Base-by-base conservation (phyloP, 2,888 invertebrate species). In the Mesorhabditis spiculigera region DNA sequence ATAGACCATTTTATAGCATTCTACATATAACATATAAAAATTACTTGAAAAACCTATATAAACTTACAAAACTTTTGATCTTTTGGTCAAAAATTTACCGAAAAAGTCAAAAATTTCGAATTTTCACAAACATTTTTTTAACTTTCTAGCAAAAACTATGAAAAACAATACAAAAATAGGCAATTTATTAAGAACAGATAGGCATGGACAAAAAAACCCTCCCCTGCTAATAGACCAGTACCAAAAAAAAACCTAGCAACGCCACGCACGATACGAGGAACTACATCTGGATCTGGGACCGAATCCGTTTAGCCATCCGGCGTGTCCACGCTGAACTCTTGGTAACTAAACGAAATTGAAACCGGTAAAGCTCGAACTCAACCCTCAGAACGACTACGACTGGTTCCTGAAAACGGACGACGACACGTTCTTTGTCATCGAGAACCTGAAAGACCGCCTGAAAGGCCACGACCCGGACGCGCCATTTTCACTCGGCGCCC, bases 381-480 rank as follows among this genome's bases (percentile, higher is more conserved):
- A 50, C 8, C 28, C 28, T 3, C 58, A 50, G 58, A 50, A 10
- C 8, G 58, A 50, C n/a, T 50, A 13, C 58, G 58, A 50, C n/a
- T 50, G 58, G 58, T 50, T 50, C n/a, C 58, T 50, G 58, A 50
- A 50, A 50, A n/a, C 10, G n/a, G 58, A 50, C n/a, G 58, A 50
- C 58, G 58, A 50, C 58, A n/a, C 58, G 8, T 50, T 50, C n/a
- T 50, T 50, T n/a, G n/a, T 50, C 58, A 50, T 50, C 58, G 58
- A 50, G n/a, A 50, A 50, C n/a, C 58, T 50, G 58, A 50, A 50
- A n/a, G 58, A 50, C 8, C n/a, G n/a, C 58, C 58, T 50, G 58
- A 50, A 50, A 50, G 58, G n/a, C n/a, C 8, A 50, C 10, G 58
- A 50, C n/a, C 58, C 58, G 10, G 58, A 50, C 8, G n/a, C 8